A percentile compares a stretch with the other conserved stretches of the same genome.
These are phyloP conservation scores for Troides helena DNA, from an alignment of 2,888 invertebrate species.

Conservation along the genomic window DNA sequence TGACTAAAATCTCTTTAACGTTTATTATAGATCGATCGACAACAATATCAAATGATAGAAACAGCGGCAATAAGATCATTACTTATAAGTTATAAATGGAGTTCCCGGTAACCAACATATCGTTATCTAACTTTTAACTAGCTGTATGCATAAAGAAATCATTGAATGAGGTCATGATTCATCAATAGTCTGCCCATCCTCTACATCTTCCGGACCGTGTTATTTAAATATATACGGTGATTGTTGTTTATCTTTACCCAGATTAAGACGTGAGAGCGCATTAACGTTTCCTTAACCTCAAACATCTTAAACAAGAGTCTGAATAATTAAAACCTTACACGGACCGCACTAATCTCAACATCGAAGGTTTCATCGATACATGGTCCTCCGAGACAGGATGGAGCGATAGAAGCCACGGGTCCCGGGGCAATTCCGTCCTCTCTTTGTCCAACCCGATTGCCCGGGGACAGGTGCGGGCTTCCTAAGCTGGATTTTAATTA, in stretches of 20 bases:
- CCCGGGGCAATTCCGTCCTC: slow-evolving; percentile 61
- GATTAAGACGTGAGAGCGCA: slow-evolving; percentile 3
- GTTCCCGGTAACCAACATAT: too few relatives aligned
- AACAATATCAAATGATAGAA: too few relatives aligned
- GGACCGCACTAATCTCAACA: slow-evolving; percentile 34
- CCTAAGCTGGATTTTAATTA: slow-evolving; percentile 71
- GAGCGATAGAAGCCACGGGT: slow-evolving; percentile 61
- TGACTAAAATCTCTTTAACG: too few relatives aligned
- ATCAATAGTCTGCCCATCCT: not conserved
- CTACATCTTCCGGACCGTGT: not conserved
- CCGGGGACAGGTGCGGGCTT: slow-evolving; percentile 73
- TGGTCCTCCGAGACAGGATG: slow-evolving; percentile 61
- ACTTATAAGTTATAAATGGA: too few relatives aligned
- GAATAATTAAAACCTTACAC: slow-evolving; percentile 40
- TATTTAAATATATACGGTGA: not conserved
- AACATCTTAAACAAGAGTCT: slow-evolving; percentile 35
- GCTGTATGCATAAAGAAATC: too few relatives aligned
- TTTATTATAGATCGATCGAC: too few relatives aligned
- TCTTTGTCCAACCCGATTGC: slow-evolving; percentile 63
- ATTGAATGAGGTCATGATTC: not conserved
- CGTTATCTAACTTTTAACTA: too few relatives aligned
- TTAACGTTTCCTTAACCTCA: slow-evolving; percentile 2
- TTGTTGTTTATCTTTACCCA: slow-evolving; percentile 15
- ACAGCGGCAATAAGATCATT: too few relatives aligned
- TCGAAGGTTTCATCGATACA: slow-evolving; percentile 62